These are phyloP conservation scores for Echiichthys vipera DNA, from an alignment of 2,797 vertebrate species.

Conservation along the genomic window DNA sequence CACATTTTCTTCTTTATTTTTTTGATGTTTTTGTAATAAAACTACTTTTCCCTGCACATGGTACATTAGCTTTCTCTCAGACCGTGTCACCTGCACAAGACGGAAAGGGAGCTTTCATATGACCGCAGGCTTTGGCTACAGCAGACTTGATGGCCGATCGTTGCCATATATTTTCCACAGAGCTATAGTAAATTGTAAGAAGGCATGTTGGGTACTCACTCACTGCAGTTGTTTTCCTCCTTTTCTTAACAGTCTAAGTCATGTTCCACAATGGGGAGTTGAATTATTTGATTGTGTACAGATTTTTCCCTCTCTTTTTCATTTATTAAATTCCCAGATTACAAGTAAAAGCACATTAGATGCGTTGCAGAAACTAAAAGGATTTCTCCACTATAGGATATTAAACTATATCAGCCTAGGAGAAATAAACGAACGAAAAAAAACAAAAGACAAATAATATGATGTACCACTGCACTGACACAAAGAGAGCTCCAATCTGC, in stretches of 20 bases:
- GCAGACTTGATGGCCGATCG: conserved; percentile 62
- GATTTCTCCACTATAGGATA: conserved; percentile 72
- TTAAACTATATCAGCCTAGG: conserved; percentile 72
- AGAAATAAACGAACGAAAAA: conserved; percentile 67
- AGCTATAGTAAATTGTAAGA: conserved; percentile 61
- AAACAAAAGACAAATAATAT: conserved; percentile 78
- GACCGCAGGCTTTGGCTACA: conserved; percentile 58
- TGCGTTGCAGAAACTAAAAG: conserved; percentile 70
- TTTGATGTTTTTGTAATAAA: conserved; percentile 85
- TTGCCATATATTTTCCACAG: conserved; percentile 62
- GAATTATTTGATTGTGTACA: conserved; percentile 74
- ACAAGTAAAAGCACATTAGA: conserved; percentile 82
- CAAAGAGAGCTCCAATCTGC: conserved; percentile 80
- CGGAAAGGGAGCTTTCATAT: conserved; percentile 57
- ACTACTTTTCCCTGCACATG: conserved; percentile 79
- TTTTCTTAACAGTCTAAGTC: conserved; percentile 65
- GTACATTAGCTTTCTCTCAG: conserved; percentile 74
- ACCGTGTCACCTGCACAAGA: conserved; percentile 71
- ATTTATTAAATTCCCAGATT: conserved; percentile 82
- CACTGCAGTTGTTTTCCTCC: conserved; percentile 60
- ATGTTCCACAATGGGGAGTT: conserved; percentile 67
- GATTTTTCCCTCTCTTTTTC: conserved; percentile 61
- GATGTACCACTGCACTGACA: conserved; percentile 67
- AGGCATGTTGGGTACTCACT: conserved; percentile 53
- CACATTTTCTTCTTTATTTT: conserved; percentile 78